phyloP scores from a whole-genome alignment of 37 sponge, comb jelly and placozoan species.

The Spongilla lacustris region DNA sequence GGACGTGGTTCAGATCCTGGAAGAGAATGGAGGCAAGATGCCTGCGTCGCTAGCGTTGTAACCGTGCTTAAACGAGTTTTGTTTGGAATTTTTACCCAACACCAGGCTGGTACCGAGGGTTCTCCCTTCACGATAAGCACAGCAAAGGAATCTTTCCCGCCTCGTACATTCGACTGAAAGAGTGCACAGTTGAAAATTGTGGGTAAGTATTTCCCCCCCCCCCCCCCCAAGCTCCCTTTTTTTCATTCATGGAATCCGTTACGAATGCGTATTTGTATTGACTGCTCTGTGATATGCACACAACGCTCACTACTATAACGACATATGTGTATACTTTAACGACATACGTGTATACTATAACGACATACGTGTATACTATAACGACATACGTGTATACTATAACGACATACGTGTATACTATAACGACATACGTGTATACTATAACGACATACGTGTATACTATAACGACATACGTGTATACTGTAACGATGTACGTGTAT shows the following conservation, averaged over 20 bases:
- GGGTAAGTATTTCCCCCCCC: slow-evolving; percentile 47
- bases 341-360: too few species aligned
- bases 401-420: too few species aligned
- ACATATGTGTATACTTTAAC: too few species aligned
- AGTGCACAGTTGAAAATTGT: slow-evolving; percentile 54
- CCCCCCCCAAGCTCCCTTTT: not conserved
- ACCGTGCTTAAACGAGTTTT: not conserved
- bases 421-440: too few species aligned
- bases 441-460: not conserved
- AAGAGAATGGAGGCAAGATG: slow-evolving; percentile 69
- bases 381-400: too few species aligned
- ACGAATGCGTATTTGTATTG: too few species aligned
- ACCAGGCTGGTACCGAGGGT: slow-evolving; percentile 83
- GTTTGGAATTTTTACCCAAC: not conserved
- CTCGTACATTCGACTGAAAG: slow-evolving; percentile 76
- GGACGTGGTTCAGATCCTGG: slow-evolving; percentile 84
- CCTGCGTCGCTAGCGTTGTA: too few species aligned
- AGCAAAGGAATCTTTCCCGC: slow-evolving; percentile 85
- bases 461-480: too few species aligned
- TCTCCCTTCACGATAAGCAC: slow-evolving; percentile 47
- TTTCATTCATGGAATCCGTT: not conserved
- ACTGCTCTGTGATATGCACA: too few species aligned
- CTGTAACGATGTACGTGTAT: too few species aligned
- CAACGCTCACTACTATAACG: not conserved
- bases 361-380: too few species aligned